Conservation (phyloP, 2,888 invertebrate species). For the Ochropleura plecta region DNA sequence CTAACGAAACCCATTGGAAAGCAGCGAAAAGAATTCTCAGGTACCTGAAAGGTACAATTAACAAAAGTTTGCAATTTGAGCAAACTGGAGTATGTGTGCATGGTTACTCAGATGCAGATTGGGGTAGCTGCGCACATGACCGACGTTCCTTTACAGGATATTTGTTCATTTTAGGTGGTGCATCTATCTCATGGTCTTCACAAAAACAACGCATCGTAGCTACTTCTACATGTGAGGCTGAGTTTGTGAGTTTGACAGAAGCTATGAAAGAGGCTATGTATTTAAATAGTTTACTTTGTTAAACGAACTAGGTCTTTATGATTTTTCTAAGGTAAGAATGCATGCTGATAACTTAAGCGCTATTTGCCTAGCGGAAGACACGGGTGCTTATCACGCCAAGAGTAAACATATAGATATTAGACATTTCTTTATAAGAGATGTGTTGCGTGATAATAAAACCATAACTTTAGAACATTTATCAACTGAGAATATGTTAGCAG, state of each 20-base stretch:
- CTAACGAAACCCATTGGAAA: not conserved
- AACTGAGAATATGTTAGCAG: too few relatives aligned
- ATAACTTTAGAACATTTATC: too few relatives aligned
- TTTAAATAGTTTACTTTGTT: not conserved
- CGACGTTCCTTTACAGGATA: not conserved
- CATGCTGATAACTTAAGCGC: slow-evolving; percentile 8
- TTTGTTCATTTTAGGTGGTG: not conserved
- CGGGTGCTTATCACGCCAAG: not conserved
- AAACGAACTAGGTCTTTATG: not conserved
- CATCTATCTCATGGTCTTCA: not conserved
- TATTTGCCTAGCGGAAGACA: not conserved
- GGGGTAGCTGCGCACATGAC: not conserved
- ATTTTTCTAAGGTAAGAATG: not conserved
- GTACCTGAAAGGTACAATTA: not conserved
- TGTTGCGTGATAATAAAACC: too few relatives aligned
- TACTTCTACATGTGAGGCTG: slow-evolving; percentile 2
- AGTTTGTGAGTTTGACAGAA: slow-evolving; percentile 1
- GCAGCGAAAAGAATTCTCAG: not conserved
- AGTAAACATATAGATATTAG: not conserved
- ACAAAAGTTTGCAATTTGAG: not conserved
- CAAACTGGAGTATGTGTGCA: not conserved
- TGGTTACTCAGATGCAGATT: not conserved
- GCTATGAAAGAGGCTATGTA: not conserved
- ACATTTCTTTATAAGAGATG: not conserved
- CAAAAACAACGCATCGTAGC: not conserved